A percentile compares a stretch with the other conserved stretches of the same genome.
phyloP scores from a whole-genome alignment of 2,888 invertebrate species.

The Tenthredo distinguenda region DNA sequence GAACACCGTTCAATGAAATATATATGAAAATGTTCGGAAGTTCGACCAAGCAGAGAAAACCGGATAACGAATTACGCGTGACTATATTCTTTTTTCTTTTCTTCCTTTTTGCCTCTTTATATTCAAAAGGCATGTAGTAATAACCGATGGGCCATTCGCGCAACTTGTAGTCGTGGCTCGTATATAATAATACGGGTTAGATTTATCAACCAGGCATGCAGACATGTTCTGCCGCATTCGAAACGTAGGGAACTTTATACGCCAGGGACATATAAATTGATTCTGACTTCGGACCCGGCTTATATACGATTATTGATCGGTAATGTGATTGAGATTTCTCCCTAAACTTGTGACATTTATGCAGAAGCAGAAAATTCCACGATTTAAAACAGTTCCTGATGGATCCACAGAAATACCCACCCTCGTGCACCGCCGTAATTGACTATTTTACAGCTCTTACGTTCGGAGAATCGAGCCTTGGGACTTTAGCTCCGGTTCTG shows the following conservation, averaged over 20 bases:
- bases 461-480: background rate
- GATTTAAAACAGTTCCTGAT: background rate
- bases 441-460: slow-evolving; percentile 36
- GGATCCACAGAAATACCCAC: background rate
- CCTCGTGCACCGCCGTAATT: background rate
- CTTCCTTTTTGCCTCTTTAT: background rate
- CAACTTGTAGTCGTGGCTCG: slow-evolving; percentile 14
- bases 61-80: slow-evolving; percentile 18
- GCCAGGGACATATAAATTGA: slow-evolving; percentile 42
- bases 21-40: background rate
- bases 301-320: slow-evolving; percentile 26
- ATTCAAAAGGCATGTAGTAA: slow-evolving; percentile 5
- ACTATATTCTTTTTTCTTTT: background rate
- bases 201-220: slow-evolving; percentile 15
- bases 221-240: slow-evolving; percentile 28
- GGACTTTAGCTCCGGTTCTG: background rate
- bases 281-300: background rate
- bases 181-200: slow-evolving; percentile 18
- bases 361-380: background rate
- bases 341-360: background rate
- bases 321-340: slow-evolving; percentile 8
- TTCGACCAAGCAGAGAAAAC: background rate
- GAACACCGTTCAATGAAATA: background rate
- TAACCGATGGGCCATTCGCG: slow-evolving; percentile 3
- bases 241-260: slow-evolving; percentile 16